Base-by-base conservation (phyloP, 2,113 vertebrate genomes). In the Rousettus leschenaultii region DNA sequence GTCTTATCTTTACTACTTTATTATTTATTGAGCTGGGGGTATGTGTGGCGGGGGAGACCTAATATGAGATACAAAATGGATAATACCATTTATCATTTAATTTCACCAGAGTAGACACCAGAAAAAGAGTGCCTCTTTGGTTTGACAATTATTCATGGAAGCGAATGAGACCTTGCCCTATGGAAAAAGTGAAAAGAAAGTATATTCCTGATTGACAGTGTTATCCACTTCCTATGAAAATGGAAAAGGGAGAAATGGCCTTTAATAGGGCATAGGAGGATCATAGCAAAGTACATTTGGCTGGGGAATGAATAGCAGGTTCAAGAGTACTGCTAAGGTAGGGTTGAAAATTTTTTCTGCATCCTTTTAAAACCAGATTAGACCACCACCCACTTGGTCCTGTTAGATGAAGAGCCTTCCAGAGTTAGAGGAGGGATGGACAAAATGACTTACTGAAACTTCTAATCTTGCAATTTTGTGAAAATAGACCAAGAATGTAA, bases 121-220 rank as follows among this genome's bases (percentile, higher is more conserved):
- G 48, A 45, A 86, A 94, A 94, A 12, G 9, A 43, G 8, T 71
- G 30, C 21, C 63, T 95, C 48, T 92, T 86, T 79, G 14, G 48
- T 78, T 77, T 48, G 35, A 21, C 53, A 40, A 14, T 74, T 88
- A 66, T 21, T 66, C 6, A 14, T 68, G n/a, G 16, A 38, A 86
- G 19, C 35, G 24, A 95, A 35, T 33, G 1, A 82, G 48, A 75
- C 15, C 26, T 13, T 21, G 3, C 19, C 9, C 9, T 28, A 73
- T 38, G 38, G 21, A 93, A 43, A 93, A 83, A 84, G 12, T 74
- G 43, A 94, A 85, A 93, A 84, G 38, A 89, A 95, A 86, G 82
- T 45, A 80, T 59, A 48, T 40, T 86, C 21, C 19, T 43, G 10
- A 24, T 35, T 93, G n/a, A 26, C 26, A 86, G 33, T 70, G 16